phyloP scores from a whole-genome alignment of 2,888 invertebrate genomes.

The Philopedon plagiatum region DNA sequence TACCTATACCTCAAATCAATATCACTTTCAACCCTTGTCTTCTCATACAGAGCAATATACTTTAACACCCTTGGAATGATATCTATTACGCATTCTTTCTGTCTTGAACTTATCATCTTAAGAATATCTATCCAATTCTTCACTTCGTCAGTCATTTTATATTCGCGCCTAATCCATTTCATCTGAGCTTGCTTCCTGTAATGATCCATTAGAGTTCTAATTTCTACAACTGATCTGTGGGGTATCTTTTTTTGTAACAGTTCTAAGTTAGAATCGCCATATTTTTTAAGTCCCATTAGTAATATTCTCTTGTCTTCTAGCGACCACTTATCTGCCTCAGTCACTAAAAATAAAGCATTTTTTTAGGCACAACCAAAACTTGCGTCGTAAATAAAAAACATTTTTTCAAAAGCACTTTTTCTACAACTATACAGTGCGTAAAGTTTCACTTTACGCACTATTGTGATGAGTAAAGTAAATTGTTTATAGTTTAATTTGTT shows the following conservation, averaged over 20 bases:
- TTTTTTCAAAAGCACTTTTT: no score
- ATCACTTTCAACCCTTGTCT: slow-evolving; percentile 50
- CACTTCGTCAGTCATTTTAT: slow-evolving; percentile 56
- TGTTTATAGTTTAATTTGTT: slow-evolving; percentile 27
- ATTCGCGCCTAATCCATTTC: slow-evolving; percentile 38
- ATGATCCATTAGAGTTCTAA: slow-evolving; percentile 58
- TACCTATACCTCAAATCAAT: slow-evolving; percentile 58
- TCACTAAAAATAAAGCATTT: no score
- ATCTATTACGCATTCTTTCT: slow-evolving; percentile 52
- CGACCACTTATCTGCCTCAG: slow-evolving; percentile 51
- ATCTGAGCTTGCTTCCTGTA: slow-evolving; percentile 57
- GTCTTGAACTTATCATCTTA: slow-evolving; percentile 47
- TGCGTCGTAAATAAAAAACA: no score
- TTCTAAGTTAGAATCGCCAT: slow-evolving; percentile 60
- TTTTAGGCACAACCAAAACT: no score
- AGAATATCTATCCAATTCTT: slow-evolving; percentile 62
- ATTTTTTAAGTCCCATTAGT: slow-evolving; percentile 56
- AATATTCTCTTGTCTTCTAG: slow-evolving; percentile 58
- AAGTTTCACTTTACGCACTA: no score
- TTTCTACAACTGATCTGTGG: slow-evolving; percentile 58
- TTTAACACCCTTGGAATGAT: slow-evolving; percentile 62
- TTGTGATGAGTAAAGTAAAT: no score
- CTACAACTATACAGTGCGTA: no score
- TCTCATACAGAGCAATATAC: slow-evolving; percentile 64
- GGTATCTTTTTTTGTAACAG: slow-evolving; percentile 59